Base-by-base conservation (phyloP, 2,888 invertebrate species). In the Eupithecia vulgata region DNA sequence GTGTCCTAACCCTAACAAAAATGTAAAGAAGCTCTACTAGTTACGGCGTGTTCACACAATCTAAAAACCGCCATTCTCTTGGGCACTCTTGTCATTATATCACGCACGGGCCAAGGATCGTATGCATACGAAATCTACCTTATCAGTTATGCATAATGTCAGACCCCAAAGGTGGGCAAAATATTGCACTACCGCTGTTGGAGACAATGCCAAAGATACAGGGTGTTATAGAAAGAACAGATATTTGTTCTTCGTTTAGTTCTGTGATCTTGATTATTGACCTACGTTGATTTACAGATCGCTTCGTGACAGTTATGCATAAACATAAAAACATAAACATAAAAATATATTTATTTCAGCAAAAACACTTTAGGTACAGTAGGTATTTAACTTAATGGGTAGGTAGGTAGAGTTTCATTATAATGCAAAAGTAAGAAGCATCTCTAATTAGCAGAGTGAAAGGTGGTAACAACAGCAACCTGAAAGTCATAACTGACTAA, bases 131-230 rank as follows among this genome's bases (percentile, higher is more conserved):
- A 89, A 94, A 94, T 94, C 83, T 89, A 83, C 88, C 94, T 94
- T 93, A 94, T 95, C 93, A 89, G 95, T 93, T 95, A 95, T 95
- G 94, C 95, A 95, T 95, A 95, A 94, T 94, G 92, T 90, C 89
- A 88, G 91, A 89, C 92, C 93, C 93, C 93, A 88, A 92, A 94
- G 94, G 94, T 94, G 92, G 82, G 91, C 93, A 93, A 93, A 93
- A 94, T 93, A 93, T 93, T 93, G 91, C 91, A 90, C 37, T 37
- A 62, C 62, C 84, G 84, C 84, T 84, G 57, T 25, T 25, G 25
- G 57, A 57, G 82, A 82, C 79, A 71, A 72, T 69, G 66, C 66
- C 68, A 57, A 34, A 71, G 59, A 57, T 85, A 88, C 79, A 82
- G 86, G 84, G 0, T 84, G 88, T 67, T 80, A 73, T 52, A 73